Percentiles rank a stretch among this genome's conserved stretches.
phyloP scores from a whole-genome alignment of 2,888 invertebrate genomes.

The Sinopyrophorus schimmeli region DNA sequence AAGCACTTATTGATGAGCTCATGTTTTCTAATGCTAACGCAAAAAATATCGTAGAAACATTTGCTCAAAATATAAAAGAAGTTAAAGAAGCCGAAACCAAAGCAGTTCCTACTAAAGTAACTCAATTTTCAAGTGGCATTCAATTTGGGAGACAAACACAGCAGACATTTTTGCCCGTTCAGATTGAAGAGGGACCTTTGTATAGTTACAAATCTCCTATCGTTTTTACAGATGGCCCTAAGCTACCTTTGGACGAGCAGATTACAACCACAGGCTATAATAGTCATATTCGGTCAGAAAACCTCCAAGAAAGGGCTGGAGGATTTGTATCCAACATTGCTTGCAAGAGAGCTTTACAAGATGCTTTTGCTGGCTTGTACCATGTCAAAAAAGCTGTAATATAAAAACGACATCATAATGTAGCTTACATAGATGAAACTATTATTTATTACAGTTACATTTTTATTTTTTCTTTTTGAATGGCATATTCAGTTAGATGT shows the following conservation, averaged over 20 bases:
- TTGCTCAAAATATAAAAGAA: constrained; percentile 71
- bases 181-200: constrained; percentile 76
- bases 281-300: constrained; percentile 73
- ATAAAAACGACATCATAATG: too few species aligned
- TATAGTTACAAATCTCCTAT: constrained; percentile 68
- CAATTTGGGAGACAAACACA: constrained; percentile 71
- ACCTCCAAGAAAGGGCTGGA: constrained; percentile 77
- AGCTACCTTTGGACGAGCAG: constrained; percentile 66
- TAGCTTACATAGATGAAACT: too few species aligned
- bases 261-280: constrained; percentile 71
- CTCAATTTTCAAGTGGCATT: constrained; percentile 86
- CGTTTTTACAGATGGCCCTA: constrained; percentile 73
- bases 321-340: constrained; percentile 84
- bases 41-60: constrained; percentile 81
- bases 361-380: constrained; percentile 81
- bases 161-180: constrained; percentile 68
- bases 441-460: too few species aligned
- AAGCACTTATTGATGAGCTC: constrained; percentile 91
- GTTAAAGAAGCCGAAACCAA: constrained; percentile 64
- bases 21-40: constrained; percentile 93
- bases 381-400: constrained; percentile 41
- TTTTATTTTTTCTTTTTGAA: too few species aligned
- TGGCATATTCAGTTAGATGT: too few species aligned
- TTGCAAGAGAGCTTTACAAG: constrained; percentile 84
- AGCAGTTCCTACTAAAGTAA: constrained; percentile 57